Percentiles rank a stretch among this genome's conserved stretches.
phyloP scores from a whole-genome alignment of 2,797 vertebrate species.

The Anabacerthia variegaticeps region DNA sequence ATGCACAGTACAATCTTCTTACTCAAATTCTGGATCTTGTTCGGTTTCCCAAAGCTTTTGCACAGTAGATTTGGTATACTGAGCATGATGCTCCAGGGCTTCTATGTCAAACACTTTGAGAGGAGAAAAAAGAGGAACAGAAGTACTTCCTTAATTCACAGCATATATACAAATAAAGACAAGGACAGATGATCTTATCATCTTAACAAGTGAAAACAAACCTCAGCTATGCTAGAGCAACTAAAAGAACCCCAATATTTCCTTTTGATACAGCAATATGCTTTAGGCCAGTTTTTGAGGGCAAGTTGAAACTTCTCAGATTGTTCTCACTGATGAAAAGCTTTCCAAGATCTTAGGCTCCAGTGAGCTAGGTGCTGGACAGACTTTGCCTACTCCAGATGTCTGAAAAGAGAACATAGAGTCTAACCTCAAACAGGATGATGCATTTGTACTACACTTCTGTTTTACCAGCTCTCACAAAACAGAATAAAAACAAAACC shows the following conservation, averaged over 20 bases:
- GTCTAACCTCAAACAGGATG: neutral
- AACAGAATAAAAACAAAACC: neutral
- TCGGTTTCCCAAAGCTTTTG: neutral
- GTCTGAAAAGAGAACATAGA: neutral
- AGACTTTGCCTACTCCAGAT: neutral
- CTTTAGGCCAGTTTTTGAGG: neutral
- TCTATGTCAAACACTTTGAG: constrained; percentile 1
- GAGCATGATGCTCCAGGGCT: neutral
- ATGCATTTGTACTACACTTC: neutral
- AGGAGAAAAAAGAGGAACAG: constrained; percentile 22
- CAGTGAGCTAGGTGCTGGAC: neutral
- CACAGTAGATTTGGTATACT: neutral
- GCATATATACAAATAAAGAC: constrained; percentile 10
- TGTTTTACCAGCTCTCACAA: neutral
- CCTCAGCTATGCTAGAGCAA: neutral
- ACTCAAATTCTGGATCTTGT: neutral
- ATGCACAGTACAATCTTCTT: neutral
- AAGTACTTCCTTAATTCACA: neutral
- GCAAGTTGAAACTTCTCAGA: neutral
- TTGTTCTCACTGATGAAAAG: neutral
- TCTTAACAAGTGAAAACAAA: constrained; percentile 29
- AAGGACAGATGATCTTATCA: constrained; percentile 24
- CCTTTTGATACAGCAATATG: neutral
- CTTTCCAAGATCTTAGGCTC: neutral
- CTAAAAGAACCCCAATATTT: neutral